A percentile compares a stretch with the other conserved stretches of the same genome.
Conservation (phyloP, 2,888 invertebrate genomes). For the Drosophila leonis region DNA sequence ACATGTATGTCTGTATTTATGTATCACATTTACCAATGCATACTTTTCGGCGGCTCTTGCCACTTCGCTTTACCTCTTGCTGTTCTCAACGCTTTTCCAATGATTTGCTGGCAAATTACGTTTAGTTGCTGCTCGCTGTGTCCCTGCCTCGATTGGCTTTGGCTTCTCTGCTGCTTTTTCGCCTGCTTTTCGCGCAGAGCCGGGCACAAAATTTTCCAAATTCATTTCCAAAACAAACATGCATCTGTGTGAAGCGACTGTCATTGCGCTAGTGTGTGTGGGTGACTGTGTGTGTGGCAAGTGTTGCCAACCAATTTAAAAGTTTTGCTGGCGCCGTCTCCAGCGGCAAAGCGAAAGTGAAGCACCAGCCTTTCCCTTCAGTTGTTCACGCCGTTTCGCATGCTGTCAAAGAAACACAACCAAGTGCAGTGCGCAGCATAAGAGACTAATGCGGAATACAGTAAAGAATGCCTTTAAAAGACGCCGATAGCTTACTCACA, state of each 20-base stretch:
- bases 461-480: constrained; percentile 22
- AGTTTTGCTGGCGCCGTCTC: constrained; percentile 70
- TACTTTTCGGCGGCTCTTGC: constrained; percentile 67
- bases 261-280: constrained; percentile 38
- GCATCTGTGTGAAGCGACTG: constrained; percentile 36
- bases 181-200: constrained; percentile 38
- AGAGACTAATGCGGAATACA: constrained; percentile 45
- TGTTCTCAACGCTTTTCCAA: constrained; percentile 62
- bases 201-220: constrained; percentile 69
- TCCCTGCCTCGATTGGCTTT: constrained; percentile 32
- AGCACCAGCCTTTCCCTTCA: constrained; percentile 49
- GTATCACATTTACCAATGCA: constrained; percentile 70
- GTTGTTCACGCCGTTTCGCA: constrained; percentile 61
- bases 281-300: constrained; percentile 57
- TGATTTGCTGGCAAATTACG: constrained; percentile 80
- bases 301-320: constrained; percentile 79
- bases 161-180: constrained; percentile 18
- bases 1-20: constrained; percentile 39
- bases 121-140: constrained; percentile 64
- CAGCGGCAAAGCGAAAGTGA: constrained; percentile 71
- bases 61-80: constrained; percentile 34
- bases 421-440: constrained; percentile 47
- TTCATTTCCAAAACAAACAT: constrained; percentile 82
- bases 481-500: background rate
- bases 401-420: constrained; percentile 67